Percentiles rank a stretch among this genome's conserved stretches.
These are phyloP conservation scores for Odontamblyopus lacepedii DNA, from an alignment of 2,797 vertebrate species.

Conservation along the genomic window DNA sequence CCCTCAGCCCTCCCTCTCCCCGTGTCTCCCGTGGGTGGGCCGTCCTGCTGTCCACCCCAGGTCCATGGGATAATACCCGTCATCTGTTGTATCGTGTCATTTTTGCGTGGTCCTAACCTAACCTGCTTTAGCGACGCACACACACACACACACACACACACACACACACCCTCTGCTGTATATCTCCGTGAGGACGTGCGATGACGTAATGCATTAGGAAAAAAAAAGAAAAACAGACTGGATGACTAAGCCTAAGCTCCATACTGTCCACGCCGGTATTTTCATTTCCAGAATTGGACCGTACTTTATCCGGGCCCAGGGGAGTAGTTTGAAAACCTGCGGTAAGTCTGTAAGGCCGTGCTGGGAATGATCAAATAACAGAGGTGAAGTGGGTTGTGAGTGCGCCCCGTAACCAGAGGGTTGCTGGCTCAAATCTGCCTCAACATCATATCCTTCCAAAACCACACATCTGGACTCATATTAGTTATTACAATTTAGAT, in stretches of 20 bases:
- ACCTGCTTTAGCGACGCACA: slow-evolving; percentile 70
- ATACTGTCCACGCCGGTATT: not conserved
- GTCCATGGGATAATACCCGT: slow-evolving; percentile 81
- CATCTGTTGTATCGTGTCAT: slow-evolving; percentile 82
- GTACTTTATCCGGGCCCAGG: slow-evolving; percentile 2
- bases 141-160: slow-evolving; percentile 18
- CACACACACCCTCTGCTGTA: slow-evolving; percentile 24
- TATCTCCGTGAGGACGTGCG: slow-evolving; percentile 13
- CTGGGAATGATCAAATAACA: not conserved
- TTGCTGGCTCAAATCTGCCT: not conserved
- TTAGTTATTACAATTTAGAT: too few species aligned
- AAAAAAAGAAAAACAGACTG: not conserved
- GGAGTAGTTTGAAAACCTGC: not conserved
- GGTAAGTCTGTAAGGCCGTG: too few species aligned
- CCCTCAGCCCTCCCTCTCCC: slow-evolving; percentile 8
- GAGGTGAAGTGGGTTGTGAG: not conserved
- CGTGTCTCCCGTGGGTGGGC: slow-evolving; percentile 56
- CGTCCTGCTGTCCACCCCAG: slow-evolving; percentile 72
- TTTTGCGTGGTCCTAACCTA: slow-evolving; percentile 67
- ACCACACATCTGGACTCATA: not conserved
- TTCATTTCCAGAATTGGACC: slow-evolving; percentile 6
- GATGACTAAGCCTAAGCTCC: slow-evolving; percentile 5
- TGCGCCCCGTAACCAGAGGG: not conserved
- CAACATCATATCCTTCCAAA: not conserved
- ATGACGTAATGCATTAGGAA: slow-evolving; percentile 8